Evolutionary conservation across 2,797 vertebrate species (phyloP).

Genomic region (Ctenosaura bakeri): DNA sequence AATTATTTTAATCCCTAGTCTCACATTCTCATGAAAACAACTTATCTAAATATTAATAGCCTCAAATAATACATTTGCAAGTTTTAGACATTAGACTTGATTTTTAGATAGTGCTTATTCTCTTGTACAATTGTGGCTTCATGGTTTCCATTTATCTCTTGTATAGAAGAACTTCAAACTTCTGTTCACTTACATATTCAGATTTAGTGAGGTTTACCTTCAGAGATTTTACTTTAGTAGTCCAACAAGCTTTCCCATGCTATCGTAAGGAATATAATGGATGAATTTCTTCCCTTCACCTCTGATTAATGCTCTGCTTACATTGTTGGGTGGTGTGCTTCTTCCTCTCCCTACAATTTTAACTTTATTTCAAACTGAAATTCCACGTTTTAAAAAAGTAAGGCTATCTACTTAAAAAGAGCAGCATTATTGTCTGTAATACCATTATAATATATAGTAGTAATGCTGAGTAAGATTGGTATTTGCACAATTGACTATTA

Average conservation of each 20-base stretch:
- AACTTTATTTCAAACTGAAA: constrained; percentile 6
- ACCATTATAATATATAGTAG: background rate
- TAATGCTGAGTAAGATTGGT: background rate
- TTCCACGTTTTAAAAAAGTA: background rate
- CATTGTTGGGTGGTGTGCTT: background rate
- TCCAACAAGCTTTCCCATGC: background rate
- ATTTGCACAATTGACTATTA: background rate
- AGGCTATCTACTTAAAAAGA: background rate
- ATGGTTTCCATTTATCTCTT: background rate
- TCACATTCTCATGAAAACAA: background rate
- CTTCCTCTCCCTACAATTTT: background rate
- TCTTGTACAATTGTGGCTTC: background rate
- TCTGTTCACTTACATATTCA: background rate
- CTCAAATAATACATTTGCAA: background rate
- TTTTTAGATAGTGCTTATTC: background rate
- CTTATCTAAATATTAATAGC: background rate
- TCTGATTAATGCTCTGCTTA: background rate
- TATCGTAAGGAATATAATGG: background rate
- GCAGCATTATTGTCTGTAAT: background rate
- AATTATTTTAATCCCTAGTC: background rate
- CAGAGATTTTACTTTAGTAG: background rate
- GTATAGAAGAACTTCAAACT: background rate
- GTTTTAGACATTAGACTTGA: background rate
- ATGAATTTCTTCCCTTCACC: background rate
- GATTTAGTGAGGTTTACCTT: background rate